phyloP scores from a whole-genome alignment of 2,797 vertebrate genomes.

The Acanthurus leucopareius region DNA sequence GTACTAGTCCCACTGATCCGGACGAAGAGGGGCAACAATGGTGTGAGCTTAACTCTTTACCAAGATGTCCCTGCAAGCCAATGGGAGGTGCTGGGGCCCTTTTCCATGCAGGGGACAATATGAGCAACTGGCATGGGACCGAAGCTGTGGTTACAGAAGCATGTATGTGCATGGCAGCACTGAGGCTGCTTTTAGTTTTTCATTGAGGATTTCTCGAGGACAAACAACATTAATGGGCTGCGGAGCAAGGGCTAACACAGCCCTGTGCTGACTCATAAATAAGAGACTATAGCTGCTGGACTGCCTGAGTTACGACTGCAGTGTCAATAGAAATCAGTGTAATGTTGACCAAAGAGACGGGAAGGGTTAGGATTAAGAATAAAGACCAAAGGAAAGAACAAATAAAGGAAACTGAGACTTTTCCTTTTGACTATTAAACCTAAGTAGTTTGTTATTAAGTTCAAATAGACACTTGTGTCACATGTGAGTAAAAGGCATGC shows the following conservation, averaged over 20 bases:
- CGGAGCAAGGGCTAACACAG: background rate
- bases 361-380: too few species aligned
- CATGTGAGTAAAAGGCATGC: too few species aligned
- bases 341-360: too few species aligned
- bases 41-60: constrained; percentile 36
- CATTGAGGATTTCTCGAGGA: background rate
- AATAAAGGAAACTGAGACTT: too few species aligned
- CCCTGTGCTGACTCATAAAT: constrained; percentile 12
- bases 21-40: constrained; percentile 38
- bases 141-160: constrained; percentile 61
- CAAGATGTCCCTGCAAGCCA: constrained; percentile 36
- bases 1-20: constrained; percentile 29
- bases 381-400: too few species aligned
- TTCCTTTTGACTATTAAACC: too few species aligned
- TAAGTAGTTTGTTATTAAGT: too few species aligned
- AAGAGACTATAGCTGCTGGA: background rate
- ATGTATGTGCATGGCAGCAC: constrained; percentile 49
- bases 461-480: too few species aligned
- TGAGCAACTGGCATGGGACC: constrained; percentile 55
- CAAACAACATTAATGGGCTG: background rate
- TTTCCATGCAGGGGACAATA: constrained; percentile 48
- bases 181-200: constrained; percentile 43
- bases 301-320: background rate
- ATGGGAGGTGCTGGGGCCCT: constrained; percentile 49
- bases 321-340: background rate